phyloP scores from a whole-genome alignment of 2,797 vertebrate genomes.

The Microcaecilia unicolor region DNA sequence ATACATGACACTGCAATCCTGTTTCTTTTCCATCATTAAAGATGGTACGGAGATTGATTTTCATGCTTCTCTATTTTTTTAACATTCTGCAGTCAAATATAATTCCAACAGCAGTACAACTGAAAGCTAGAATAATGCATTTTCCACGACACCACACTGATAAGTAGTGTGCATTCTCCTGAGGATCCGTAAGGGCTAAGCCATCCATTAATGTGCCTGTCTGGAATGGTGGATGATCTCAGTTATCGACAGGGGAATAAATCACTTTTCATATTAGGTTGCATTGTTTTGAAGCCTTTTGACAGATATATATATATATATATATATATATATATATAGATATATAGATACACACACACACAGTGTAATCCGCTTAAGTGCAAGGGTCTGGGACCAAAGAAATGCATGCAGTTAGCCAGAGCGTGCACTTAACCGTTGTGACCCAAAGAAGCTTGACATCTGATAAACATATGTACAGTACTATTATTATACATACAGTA shows the following conservation, averaged over 20 bases:
- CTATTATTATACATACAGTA: too few relatives aligned
- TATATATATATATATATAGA: neutral
- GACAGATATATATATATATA: too few relatives aligned
- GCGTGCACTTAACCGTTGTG: too few relatives aligned
- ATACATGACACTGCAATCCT: too few relatives aligned
- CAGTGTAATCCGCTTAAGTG: too few relatives aligned
- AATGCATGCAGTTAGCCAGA: too few relatives aligned
- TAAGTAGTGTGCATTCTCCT: slow-evolving; percentile 28
- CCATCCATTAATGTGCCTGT: slow-evolving; percentile 53
- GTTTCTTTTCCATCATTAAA: slow-evolving; percentile 1
- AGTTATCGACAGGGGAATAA: slow-evolving; percentile 49
- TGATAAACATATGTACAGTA: too few relatives aligned
- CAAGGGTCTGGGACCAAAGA: too few relatives aligned
- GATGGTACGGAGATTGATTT: slow-evolving; percentile 18
- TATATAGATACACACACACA: too few relatives aligned
- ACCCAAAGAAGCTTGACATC: too few relatives aligned
- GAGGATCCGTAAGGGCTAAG: slow-evolving; percentile 40
- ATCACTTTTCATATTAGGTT: slow-evolving; percentile 35
- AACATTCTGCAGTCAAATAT: slow-evolving; percentile 16
- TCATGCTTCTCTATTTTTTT: slow-evolving; percentile 6
- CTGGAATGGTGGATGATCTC: slow-evolving; percentile 48
- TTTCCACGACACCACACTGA: slow-evolving; percentile 28
- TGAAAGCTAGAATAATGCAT: slow-evolving; percentile 22
- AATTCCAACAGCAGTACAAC: too few relatives aligned
- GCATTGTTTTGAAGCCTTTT: slow-evolving; percentile 19